Evolutionary conservation across 2,113 vertebrate genomes (phyloP).

Genomic region (Nanorana parkeri): DNA sequence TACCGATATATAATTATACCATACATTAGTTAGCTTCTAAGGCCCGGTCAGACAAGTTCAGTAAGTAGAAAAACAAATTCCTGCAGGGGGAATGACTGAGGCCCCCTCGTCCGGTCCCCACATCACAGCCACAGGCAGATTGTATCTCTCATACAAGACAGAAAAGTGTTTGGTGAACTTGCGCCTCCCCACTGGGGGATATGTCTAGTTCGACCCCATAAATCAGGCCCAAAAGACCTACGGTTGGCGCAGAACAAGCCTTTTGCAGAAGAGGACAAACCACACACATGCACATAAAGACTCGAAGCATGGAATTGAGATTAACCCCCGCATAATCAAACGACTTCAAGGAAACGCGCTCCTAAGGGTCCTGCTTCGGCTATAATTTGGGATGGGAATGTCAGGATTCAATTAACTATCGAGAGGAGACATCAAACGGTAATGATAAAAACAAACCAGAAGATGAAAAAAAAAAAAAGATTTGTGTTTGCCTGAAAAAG

Average conservation of each 20-base stretch:
- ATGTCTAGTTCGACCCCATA: conserved; percentile 61
- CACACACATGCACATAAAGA: conserved; percentile 8
- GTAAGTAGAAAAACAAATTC: conserved; percentile 39
- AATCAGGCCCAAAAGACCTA: conserved; percentile 59
- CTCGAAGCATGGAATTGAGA: conserved; percentile 38
- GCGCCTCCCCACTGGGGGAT: conserved; percentile 59
- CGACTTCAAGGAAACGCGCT: neutral
- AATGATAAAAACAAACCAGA: conserved; percentile 10
- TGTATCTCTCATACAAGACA: conserved; percentile 65
- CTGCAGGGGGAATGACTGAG: neutral
- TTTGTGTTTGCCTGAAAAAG: conserved; percentile 56
- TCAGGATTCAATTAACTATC: conserved; percentile 24
- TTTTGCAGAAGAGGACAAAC: conserved; percentile 24
- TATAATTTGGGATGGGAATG: neutral
- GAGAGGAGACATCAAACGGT: conserved; percentile 11
- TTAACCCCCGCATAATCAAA: conserved; percentile 31
- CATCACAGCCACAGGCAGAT: conserved; percentile 63
- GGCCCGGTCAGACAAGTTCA: conserved; percentile 7
- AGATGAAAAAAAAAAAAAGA: conserved; percentile 7
- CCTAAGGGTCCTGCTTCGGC: neutral
- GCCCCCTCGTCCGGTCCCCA: conserved; percentile 22
- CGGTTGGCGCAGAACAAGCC: conserved; percentile 28
- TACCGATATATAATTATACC: no score
- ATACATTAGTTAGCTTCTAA: no score
- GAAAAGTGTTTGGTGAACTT: conserved; percentile 59